These are phyloP conservation scores for Drosophila emarginata DNA, from an alignment of 2,888 invertebrate genomes.

Conservation along the genomic window DNA sequence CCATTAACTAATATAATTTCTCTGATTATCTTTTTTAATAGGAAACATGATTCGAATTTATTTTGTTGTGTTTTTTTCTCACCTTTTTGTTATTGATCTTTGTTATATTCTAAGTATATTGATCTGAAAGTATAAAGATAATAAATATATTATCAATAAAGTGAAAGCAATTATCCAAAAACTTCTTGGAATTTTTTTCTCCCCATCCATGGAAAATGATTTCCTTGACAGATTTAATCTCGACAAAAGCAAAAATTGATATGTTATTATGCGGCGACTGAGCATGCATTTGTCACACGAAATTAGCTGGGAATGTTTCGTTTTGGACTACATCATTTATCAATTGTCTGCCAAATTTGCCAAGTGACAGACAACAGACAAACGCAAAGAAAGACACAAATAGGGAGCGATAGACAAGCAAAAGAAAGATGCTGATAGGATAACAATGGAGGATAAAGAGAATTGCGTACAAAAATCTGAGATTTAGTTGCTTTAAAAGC, in stretches of 20 bases:
- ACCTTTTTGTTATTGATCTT: too few species aligned
- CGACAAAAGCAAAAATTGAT: slow-evolving; percentile 54
- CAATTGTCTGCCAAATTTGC: slow-evolving; percentile 40
- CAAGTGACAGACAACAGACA: slow-evolving; percentile 62
- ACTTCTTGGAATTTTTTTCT: background rate
- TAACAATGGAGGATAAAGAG: background rate
- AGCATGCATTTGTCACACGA: slow-evolving; percentile 63
- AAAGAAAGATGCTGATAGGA: too few species aligned
- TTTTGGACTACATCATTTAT: slow-evolving; percentile 42
- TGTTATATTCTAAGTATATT: too few species aligned
- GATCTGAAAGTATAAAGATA: too few species aligned
- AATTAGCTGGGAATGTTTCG: slow-evolving; percentile 54
- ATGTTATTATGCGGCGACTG: slow-evolving; percentile 36
- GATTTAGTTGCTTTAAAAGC: background rate
- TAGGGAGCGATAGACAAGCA: slow-evolving; percentile 13
- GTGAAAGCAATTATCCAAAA: slow-evolving; percentile 18
- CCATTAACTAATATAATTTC: too few species aligned
- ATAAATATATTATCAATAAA: slow-evolving; percentile 20
- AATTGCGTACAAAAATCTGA: background rate
- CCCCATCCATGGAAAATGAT: background rate
- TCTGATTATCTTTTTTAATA: too few species aligned
- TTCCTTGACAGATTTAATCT: background rate
- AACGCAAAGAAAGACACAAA: slow-evolving; percentile 54
- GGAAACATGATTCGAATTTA: too few species aligned
- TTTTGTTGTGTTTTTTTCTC: too few species aligned